Evolutionary conservation across 2,113 vertebrate species (phyloP).

Genomic region (Thalassarche chlororhynchos): DNA sequence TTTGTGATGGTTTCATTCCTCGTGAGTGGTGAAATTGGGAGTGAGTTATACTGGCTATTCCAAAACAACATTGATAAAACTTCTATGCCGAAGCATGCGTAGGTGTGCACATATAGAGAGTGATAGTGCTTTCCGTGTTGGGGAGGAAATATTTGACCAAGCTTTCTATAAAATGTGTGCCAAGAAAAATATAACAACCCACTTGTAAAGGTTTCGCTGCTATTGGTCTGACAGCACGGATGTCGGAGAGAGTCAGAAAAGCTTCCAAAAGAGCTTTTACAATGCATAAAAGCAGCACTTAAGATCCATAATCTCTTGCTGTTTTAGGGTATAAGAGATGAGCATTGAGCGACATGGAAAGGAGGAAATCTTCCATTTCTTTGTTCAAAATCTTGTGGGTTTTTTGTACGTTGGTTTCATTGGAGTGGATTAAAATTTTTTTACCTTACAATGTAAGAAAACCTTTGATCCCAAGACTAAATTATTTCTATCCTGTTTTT

Average conservation of each 20-base stretch:
- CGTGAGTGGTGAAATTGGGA: background rate
- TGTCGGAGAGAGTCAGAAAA: background rate
- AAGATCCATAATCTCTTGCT: background rate
- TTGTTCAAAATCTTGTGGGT: background rate
- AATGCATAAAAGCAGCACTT: background rate
- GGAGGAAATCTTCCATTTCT: background rate
- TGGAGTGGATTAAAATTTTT: background rate
- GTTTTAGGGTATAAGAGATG: background rate
- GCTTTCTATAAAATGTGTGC: background rate
- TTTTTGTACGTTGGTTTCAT: background rate
- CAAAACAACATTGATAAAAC: rapidly evolving
- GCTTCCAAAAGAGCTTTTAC: background rate
- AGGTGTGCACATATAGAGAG: background rate
- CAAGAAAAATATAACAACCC: background rate
- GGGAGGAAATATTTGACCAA: background rate
- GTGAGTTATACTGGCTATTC: background rate
- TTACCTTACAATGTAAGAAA: background rate
- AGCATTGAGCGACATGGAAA: background rate
- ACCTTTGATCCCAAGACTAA: background rate
- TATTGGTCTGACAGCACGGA: background rate
- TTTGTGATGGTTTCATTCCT: background rate
- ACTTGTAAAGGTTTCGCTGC: background rate
- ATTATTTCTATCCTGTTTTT: background rate
- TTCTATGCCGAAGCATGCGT: rapidly evolving
- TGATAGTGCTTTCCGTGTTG: background rate